Conservation (phyloP, 2,888 invertebrate genomes). For the Lapara coniferarum region DNA sequence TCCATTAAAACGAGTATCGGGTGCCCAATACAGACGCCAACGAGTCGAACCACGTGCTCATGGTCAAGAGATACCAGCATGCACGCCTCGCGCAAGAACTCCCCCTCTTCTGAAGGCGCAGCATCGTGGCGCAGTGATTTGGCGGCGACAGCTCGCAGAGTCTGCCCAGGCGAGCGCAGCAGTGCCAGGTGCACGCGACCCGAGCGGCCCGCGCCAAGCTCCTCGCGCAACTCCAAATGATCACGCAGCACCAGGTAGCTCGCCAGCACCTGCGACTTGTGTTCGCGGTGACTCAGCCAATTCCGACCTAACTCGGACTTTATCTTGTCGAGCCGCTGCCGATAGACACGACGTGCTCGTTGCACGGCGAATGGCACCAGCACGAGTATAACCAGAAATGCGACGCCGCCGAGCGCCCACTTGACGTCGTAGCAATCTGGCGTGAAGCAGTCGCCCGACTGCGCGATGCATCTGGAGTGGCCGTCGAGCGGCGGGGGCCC, state of each 20-base stretch:
- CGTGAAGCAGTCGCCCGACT: constrained; percentile 66
- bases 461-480: constrained; percentile 29
- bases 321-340: constrained; percentile 41
- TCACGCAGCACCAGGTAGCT: constrained; percentile 35
- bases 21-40: constrained; percentile 90
- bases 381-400: constrained; percentile 53
- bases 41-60: constrained; percentile 90
- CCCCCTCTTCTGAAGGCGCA: constrained; percentile 89
- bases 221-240: constrained; percentile 38
- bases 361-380: constrained; percentile 36
- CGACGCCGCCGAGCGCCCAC: constrained; percentile 34
- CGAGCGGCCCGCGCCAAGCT: constrained; percentile 63
- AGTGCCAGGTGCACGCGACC: constrained; percentile 57
- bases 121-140: constrained; percentile 92
- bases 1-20: constrained; percentile 96
- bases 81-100: constrained; percentile 90
- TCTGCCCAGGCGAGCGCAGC: constrained; percentile 46
- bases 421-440: constrained; percentile 86
- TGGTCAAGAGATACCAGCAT: constrained; percentile 94
- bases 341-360: constrained; percentile 40
- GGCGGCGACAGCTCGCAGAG: constrained; percentile 87
- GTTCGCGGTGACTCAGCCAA: constrained; percentile 41
- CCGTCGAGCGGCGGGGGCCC: constrained; percentile 37
- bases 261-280: neutral
- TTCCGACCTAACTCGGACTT: constrained; percentile 40